These are phyloP conservation scores for Terebella lapidaria DNA, from an alignment of 2,888 invertebrate species.

Conservation along the genomic window DNA sequence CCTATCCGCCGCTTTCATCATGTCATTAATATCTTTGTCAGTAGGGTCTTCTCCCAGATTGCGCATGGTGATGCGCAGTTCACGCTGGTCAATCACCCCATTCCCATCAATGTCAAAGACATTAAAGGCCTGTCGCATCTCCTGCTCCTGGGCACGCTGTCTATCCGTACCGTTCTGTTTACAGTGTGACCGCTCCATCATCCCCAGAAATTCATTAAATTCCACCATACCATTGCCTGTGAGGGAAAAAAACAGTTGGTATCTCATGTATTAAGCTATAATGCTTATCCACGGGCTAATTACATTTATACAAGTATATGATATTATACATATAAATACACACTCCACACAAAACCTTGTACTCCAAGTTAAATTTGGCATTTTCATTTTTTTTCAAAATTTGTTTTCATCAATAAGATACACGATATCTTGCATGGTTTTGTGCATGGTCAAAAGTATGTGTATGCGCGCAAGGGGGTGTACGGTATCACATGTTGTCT, in stretches of 20 bases:
- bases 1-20: slow-evolving; percentile 47
- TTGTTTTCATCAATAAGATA: too few species aligned
- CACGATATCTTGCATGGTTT: too few species aligned
- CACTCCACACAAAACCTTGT: too few species aligned
- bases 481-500: too few species aligned
- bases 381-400: too few species aligned
- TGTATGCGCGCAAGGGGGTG: too few species aligned
- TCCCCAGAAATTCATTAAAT: slow-evolving; percentile 43
- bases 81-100: slow-evolving; percentile 47
- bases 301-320: too few species aligned
- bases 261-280: too few species aligned
- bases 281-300: too few species aligned
- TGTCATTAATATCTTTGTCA: slow-evolving; percentile 46
- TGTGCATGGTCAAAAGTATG: too few species aligned
- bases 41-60: slow-evolving; percentile 45
- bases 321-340: too few species aligned
- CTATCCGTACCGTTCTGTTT: background rate
- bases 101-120: slow-evolving; percentile 26
- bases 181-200: slow-evolving; percentile 23
- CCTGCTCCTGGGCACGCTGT: slow-evolving; percentile 15
- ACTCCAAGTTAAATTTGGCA: too few species aligned
- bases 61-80: slow-evolving; percentile 46
- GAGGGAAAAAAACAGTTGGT: background rate
- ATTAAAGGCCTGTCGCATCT: slow-evolving; percentile 23
- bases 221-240: slow-evolving; percentile 34